Conservation (phyloP, 2,888 invertebrate species). For the Hesperia comma region DNA sequence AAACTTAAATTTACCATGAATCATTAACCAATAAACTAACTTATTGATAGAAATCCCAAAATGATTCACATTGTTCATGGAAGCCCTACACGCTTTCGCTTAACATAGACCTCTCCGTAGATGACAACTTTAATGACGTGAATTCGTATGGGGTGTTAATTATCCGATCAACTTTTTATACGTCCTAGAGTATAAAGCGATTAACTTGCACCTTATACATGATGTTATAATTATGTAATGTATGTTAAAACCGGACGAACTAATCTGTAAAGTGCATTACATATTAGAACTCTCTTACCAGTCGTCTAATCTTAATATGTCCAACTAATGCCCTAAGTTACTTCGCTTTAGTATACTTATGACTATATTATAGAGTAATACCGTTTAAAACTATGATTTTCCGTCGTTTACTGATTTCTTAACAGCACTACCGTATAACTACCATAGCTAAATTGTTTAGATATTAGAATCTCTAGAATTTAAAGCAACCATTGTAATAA, state of each 20-base stretch:
- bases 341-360: too few relatives aligned
- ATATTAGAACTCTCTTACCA: not conserved
- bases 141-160: conserved; percentile 35
- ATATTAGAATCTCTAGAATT: too few relatives aligned
- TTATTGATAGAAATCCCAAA: not conserved
- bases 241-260: not conserved
- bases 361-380: too few relatives aligned
- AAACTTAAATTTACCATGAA: too few relatives aligned
- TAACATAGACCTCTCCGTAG: conserved; percentile 31
- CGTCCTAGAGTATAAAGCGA: conserved; percentile 34
- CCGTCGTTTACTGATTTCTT: too few relatives aligned
- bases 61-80: not conserved
- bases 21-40: not conserved
- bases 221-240: not conserved
- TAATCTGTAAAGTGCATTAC: not conserved
- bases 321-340: too few relatives aligned
- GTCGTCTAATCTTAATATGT: too few relatives aligned
- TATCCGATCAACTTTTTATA: conserved; percentile 34
- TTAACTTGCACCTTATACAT: conserved; percentile 42
- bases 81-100: conserved; percentile 16
- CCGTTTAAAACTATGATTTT: too few relatives aligned
- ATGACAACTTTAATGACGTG: conserved; percentile 30
- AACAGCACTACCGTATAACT: too few relatives aligned
- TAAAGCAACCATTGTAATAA: too few relatives aligned
- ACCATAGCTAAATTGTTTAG: too few relatives aligned